phyloP scores from a whole-genome alignment of 2,797 vertebrate species.

The Malurus leucopterus region DNA sequence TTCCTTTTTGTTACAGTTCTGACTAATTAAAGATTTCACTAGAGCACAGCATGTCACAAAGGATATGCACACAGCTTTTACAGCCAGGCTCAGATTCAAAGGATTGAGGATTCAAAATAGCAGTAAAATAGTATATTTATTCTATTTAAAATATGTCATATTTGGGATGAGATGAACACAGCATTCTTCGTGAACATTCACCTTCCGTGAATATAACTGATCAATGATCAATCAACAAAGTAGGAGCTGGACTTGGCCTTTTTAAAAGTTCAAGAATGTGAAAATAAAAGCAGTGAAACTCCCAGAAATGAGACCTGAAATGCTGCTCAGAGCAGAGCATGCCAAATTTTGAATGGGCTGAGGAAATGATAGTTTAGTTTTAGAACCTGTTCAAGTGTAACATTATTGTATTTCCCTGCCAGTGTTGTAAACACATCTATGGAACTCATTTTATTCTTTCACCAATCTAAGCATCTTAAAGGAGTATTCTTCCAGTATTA shows the following conservation, averaged over 20 bases:
- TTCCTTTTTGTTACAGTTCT: not conserved
- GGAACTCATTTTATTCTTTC: not conserved
- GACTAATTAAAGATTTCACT: not conserved
- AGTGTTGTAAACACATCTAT: not conserved
- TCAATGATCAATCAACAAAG: not conserved
- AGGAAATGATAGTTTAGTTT: conserved; percentile 1
- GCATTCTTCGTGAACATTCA: not conserved
- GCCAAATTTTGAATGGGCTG: not conserved
- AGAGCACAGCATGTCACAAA: not conserved
- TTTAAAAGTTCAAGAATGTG: not conserved
- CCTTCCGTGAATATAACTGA: accelerated
- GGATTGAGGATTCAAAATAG: not conserved
- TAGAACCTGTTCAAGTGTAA: not conserved
- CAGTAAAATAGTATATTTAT: not conserved
- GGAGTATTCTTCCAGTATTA: not conserved
- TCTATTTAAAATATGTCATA: not conserved
- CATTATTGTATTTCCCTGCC: not conserved
- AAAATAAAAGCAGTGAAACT: not conserved
- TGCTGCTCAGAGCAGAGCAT: not conserved
- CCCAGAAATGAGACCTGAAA: not conserved
- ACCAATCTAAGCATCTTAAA: not conserved
- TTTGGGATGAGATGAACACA: not conserved
- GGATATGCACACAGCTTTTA: not conserved
- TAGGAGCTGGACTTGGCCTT: not conserved
- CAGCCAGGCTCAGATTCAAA: not conserved